Base-by-base conservation (phyloP, 2,888 invertebrate genomes). In the Erpobdella octoculata region DNA sequence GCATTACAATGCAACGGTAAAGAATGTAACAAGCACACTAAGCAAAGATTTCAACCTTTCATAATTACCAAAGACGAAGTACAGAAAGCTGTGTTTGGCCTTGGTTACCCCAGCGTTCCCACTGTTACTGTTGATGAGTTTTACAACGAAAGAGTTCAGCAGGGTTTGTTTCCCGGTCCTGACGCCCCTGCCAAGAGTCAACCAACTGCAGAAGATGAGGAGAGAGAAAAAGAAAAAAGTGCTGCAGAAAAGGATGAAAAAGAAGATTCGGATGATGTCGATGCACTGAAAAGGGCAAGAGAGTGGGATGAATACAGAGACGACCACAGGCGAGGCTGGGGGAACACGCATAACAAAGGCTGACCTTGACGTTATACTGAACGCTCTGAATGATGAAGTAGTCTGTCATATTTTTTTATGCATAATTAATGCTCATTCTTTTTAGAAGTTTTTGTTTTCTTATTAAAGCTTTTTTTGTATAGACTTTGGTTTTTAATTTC, bases 71-170 rank as follows among this genome's bases (percentile, higher is more conserved):
- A 89, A 77, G 90, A 93, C 84, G 89, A 88, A 36, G 78, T 90
- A 5, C 95, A 97, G 85, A 96, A 95, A 84, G 88, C 91, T 64
- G 91, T 97, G 15, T 94, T 88, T 84, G 98, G 97, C 0, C 86
- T 89, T 46, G 97, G 97, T 0, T 98, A 98, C 86, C 97, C 97
- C 0, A 89, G 92, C 77, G 82, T 95, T 71, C 95, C 97, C 1
- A 88, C 91, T 0, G 87, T 93, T 87, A 93, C 94, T 0, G 91
- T 98, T 0, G 90, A 93, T 79, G 96, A 98, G 85, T 95, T 95
- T 85, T 96, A 93, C 82, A 91, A 94, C 72, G 88, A 93, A 80
- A 80, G 81, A 72, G 77, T 82, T 1, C 76, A 77, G 28, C 79
- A 78, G 35, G 82, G 82, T 35, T 31, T 72, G 8, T 36, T 78